Base-by-base conservation (phyloP, 2,113 vertebrate species). In the Hyperopisus bebe region DNA sequence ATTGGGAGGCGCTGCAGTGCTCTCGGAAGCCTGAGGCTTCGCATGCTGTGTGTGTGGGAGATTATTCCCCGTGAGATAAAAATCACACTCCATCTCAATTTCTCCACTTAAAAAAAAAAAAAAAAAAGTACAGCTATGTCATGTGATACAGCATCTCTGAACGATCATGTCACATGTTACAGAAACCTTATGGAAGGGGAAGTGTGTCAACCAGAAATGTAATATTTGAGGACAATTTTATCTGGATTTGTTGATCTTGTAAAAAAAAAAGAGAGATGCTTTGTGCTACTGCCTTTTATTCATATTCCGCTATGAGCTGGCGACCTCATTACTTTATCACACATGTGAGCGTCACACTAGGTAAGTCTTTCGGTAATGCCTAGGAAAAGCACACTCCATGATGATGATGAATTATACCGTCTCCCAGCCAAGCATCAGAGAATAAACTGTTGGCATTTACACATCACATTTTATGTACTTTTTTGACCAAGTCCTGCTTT, bases 1-100 rank as follows among this genome's bases (percentile, higher is more conserved):
- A 80, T 80, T 58, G 53, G 89, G 89, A 58, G 89, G 89, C 89
- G 50, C 89, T 90, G 89, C 66, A 82, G 86, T 27, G 62, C 62
- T 10, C 47, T 35, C 62, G 1, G 7, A n/a, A 62, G 39, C 44
- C 58, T n/a, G 44, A 87, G 15, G 58, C 42, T 51, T 15, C 51
- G 27, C 35, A 19, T 47, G 80, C 39, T 83, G 31, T 24, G 82
- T 84, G 27, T 44, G 44, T 27, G 31, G 31, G 39, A 58, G 50
- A 53, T 15, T 19, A 58, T 84, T 83, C 58, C 31, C 24, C 17
- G 15, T 70, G 53, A 47, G 53, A 86, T 58, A 86, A 50, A 85
- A 62, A 27, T 24, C 24, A n/a, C 66, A 50, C 44, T 46, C 31
- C 70, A 35, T 85, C 50, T 83, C 85, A 51, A 84, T 58, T 84